Base-by-base conservation (phyloP, 2,888 invertebrate species). In the Aporophyla nigra region DNA sequence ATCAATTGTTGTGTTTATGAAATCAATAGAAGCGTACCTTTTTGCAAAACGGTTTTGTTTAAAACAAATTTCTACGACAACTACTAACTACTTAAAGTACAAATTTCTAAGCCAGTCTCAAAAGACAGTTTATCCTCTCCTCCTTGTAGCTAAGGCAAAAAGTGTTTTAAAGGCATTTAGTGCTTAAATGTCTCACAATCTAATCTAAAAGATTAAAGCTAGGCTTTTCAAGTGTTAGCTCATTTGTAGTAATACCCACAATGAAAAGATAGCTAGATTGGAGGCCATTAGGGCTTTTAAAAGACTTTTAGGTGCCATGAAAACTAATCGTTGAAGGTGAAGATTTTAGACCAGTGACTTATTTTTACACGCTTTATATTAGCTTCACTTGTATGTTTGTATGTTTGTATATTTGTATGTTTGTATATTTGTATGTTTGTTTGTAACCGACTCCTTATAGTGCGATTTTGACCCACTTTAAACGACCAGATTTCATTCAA, bases 181-280 rank as follows among this genome's bases (percentile, higher is more conserved):
- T n/a, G 51, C 66, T 66, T 46, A 65, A 74, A 81, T 73, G 43
- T 51, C 59, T 19, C 33, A 59, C 66, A 74, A 70, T 81, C 56
- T 77, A 63, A 75, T 77, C 76, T 65, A 9, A 59, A 65, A 71
- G 58, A 56, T 33, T 33, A 33, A 3, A 33, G 33, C 68, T 61
- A 74, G 58, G 68, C 65, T 63, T n/a, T 65, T 66, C 59, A 75
- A 77, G 56, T 73, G 40, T 66, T 51, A 27, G 68, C 53, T 65
- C 46, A 71, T 80, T 80, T 84, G 54, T 69, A 65, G 58, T 76
- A 74, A 71, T 75, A 59, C n/a, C 43, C 9, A 49, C 2, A 61
- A 54, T 62, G 61, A 62, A 78, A 81, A 74, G 58, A 73, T 70
- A 61, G 24, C 61, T 66, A 67, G 24, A 74, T 61, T 71, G 59